Evolutionary conservation across 1,140 invertebrate genomes (phyloP), one percentile per base, ranked within the genome.

Genomic region (Aphelenchoides besseyi): DNA sequence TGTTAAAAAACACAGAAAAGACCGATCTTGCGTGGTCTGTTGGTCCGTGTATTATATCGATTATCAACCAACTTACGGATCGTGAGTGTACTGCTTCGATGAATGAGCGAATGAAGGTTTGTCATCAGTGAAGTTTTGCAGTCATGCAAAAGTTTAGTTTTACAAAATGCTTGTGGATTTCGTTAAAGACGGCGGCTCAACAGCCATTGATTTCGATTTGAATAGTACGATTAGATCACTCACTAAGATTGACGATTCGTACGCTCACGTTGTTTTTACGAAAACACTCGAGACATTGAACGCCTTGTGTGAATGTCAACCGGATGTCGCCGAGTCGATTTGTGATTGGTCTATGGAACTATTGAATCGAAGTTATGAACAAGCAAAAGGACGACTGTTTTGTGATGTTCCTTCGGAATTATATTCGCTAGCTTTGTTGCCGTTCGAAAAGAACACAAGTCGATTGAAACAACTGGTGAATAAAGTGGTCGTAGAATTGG

Each of bases 281-380:
- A 33, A 66, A 32, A 32, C 41, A 18, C 32, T 66, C 0, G 63
- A 66, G 63, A 37, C 48, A 53, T 53, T 66, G 63, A 66, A 53
- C 63, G 16, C 32, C 36, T 12, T 66, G 2, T 33, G 32, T 33
- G 63, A 66, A 2, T 12, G 16, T 12, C 16, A 29, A 12, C 36
- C 16, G 30, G 63, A 1, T 2, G 30, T 37, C 12, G 63, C 26
- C 16, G 12, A 16, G 1, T 26, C n/a, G 3, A 2, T 66, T 26
- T 1, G 32, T 32, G 3, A 30, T 29, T 35, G 63, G 16, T 26
- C 63, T 12, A 26, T 66, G 16, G 32, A 53, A 53, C 16, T 33
- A 2, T 33, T 66, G 12, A 12, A 3, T 5, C 26, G 23, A 16
- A 28, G 23, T 23, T 59, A 59, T 33, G 63, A 33, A 23, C 16